phyloP scores from a whole-genome alignment of 2,797 vertebrate species.

The Amblyopsis hoosieri region DNA sequence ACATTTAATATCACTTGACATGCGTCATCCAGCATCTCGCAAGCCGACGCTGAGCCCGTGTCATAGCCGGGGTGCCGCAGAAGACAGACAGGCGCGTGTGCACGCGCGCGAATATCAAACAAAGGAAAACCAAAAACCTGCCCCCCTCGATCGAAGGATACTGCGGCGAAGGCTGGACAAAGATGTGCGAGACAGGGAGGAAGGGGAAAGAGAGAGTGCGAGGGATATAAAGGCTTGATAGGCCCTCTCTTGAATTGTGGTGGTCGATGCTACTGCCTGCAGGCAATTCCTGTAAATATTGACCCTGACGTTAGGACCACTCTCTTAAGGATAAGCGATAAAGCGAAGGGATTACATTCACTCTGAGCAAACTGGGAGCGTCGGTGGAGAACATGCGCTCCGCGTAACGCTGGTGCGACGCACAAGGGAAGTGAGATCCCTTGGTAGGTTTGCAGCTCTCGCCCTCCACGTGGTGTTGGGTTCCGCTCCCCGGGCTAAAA shows the following conservation, averaged over 20 bases:
- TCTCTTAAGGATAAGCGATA: constrained; percentile 74
- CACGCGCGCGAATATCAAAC: constrained; percentile 24
- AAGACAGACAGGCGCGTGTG: constrained; percentile 14
- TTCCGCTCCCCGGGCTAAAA: constrained; percentile 70
- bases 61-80: constrained; percentile 46
- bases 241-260: constrained; percentile 61
- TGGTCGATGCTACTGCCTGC: constrained; percentile 73
- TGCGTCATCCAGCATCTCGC: constrained; percentile 72
- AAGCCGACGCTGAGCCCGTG: constrained; percentile 55
- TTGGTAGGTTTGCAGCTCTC: constrained; percentile 49
- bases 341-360: constrained; percentile 64
- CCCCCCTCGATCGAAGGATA: constrained; percentile 42
- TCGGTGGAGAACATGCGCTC: constrained; percentile 56
- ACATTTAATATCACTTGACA: constrained; percentile 77
- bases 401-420: constrained; percentile 43
- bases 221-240: constrained; percentile 56
- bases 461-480: constrained; percentile 62
- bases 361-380: constrained; percentile 58
- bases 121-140: constrained; percentile 50
- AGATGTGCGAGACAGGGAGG: constrained; percentile 39
- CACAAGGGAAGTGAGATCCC: constrained; percentile 54
- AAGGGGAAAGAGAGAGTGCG: constrained; percentile 10
- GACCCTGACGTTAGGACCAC: constrained; percentile 75
- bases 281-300: constrained; percentile 78
- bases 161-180: constrained; percentile 38